A percentile compares a stretch with the other conserved stretches of the same genome.
These are phyloP conservation scores for Tachuris rubrigastra DNA, from an alignment of 2,113 vertebrate genomes.

Conservation along the genomic window DNA sequence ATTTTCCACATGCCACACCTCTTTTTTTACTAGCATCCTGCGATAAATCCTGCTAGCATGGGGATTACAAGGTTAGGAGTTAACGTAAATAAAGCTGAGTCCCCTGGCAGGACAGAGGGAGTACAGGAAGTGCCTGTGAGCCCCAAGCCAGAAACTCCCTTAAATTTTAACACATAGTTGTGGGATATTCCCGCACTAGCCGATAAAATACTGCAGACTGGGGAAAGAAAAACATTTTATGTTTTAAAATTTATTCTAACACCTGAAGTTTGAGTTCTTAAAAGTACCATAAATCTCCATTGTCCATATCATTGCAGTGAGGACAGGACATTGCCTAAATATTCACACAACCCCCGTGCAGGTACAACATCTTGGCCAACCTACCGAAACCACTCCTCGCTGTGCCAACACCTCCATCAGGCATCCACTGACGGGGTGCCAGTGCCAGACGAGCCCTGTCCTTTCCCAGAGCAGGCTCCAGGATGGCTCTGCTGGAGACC, in stretches of 20 bases:
- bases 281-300: not conserved
- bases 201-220: not conserved
- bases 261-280: not conserved
- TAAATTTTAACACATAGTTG: not conserved
- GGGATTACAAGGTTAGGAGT: not conserved
- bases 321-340: not conserved
- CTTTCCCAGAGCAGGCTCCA: not conserved
- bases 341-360: not conserved
- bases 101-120: not conserved
- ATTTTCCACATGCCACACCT: not conserved
- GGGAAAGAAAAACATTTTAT: not conserved
- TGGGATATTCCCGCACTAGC: not conserved
- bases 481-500: slow-evolving; percentile 51
- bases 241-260: not conserved
- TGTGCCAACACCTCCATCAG: not conserved
- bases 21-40: not conserved
- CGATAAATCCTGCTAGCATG: fast-evolving
- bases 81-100: not conserved
- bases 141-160: not conserved
- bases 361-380: not conserved
- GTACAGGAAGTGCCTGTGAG: not conserved
- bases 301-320: fast-evolving
- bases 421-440: not conserved
- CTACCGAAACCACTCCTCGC: not conserved
- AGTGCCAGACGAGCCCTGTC: not conserved